Base-by-base conservation (phyloP, 1,140 invertebrate species). In the Brachionus rubens region DNA sequence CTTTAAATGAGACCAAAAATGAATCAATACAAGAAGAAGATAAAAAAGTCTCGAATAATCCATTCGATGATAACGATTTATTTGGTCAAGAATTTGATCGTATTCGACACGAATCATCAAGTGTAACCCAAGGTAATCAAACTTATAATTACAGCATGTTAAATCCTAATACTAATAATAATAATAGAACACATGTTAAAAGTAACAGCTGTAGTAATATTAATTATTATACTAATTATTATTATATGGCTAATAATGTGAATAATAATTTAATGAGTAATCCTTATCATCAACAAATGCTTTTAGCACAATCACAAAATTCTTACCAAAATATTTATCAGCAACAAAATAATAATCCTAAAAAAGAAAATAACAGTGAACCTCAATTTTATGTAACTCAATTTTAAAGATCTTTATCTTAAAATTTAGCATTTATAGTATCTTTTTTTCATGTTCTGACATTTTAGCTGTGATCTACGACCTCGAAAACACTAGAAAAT, bases 61-160 rank as follows among this genome's bases (percentile, higher is more conserved):
- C 65, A 14, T 50, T 70, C 10, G 47, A 70, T 46, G 65, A 70
- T 24, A 70, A 70, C 16, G 65, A 70, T 24, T 33, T 70, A 26
- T 70, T 70, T 43, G 65, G 65, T 70, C 65, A 48, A n/a, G 65
- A 70, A 40, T 70, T 70, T 50, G 65, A 70, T 26, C 36, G 28
- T 7, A 70, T 70, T 28, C 41, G 65, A 2, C 65, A 70, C 6
- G 65, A 47, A 43, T 33, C 54, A 7, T 36, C 54, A 16, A 33
- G 9, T 36, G 33, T 3, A 36, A 36, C 21, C 19, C 54, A 59
- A 59, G 54, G 65, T 70, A 50, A 70, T 40, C 43, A 47, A 70
- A 48, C 26, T 50, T 70, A 47, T 70, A 47, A 70, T 50, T 48
- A 28, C 41, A 70, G 65, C 47, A 70, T 48, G 41, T 43, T 50